Evolutionary conservation across 2,113 vertebrate genomes (phyloP).

Genomic region (Nipponia nippon): DNA sequence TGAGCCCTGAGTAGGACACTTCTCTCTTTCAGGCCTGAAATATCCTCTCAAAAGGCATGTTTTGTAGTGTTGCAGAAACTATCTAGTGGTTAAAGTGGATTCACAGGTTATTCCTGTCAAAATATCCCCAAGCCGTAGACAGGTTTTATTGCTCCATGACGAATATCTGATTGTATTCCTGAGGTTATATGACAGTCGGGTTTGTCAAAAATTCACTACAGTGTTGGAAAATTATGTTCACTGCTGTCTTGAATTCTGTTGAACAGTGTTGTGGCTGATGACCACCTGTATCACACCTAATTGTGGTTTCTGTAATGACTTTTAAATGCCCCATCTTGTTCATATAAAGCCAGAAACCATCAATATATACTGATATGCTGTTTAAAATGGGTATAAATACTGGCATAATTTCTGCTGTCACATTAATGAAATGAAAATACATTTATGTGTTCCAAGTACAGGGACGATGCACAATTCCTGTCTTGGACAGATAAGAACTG

Average conservation of each 20-base stretch:
- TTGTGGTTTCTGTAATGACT: background rate
- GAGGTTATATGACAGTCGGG: background rate
- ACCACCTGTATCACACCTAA: background rate
- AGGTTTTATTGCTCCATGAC: background rate
- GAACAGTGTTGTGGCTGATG: background rate
- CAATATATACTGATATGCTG: background rate
- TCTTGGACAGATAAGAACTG: background rate
- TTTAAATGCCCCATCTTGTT: background rate
- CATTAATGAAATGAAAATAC: background rate
- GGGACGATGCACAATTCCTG: background rate
- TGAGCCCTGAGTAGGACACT: background rate
- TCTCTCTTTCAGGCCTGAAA: background rate
- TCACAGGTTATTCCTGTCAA: slow-evolving; percentile 28
- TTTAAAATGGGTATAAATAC: background rate
- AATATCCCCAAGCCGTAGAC: background rate
- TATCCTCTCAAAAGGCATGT: background rate
- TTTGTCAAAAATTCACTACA: background rate
- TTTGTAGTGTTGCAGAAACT: background rate
- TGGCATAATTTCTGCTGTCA: background rate
- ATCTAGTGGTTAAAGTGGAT: background rate
- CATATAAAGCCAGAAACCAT: background rate
- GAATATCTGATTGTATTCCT: background rate
- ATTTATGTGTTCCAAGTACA: background rate
- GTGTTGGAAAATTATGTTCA: background rate
- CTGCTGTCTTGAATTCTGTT: background rate